Percentiles rank a stretch among this genome's conserved stretches.
Conservation (phyloP, 2,113 vertebrate genomes). For the Silurus asotus region DNA sequence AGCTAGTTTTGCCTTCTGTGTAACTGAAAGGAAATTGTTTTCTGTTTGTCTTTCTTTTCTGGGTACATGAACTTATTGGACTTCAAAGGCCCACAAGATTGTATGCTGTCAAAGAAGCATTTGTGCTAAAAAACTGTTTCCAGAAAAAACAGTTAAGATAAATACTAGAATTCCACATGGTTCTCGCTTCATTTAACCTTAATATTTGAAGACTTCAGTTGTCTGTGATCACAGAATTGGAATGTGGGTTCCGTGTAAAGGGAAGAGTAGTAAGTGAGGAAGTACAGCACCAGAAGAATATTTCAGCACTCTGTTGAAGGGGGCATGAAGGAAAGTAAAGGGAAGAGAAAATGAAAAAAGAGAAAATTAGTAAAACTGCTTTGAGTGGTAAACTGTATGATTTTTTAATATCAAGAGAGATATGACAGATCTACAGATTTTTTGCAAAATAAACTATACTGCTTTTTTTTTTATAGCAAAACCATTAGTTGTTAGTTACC, state of each 20-base stretch:
- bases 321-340: background rate
- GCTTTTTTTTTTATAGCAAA: background rate
- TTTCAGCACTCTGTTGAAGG: slow-evolving; percentile 4
- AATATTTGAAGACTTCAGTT: slow-evolving; percentile 51
- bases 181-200: slow-evolving; percentile 57
- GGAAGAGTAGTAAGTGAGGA: background rate
- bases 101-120: slow-evolving; percentile 34
- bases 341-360: background rate
- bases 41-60: slow-evolving; percentile 41
- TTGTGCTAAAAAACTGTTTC: slow-evolving; percentile 36
- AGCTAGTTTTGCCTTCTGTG: slow-evolving; percentile 50
- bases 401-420: background rate
- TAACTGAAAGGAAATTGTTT: slow-evolving; percentile 30
- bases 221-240: slow-evolving; percentile 50
- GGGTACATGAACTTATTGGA: slow-evolving; percentile 23
- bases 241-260: slow-evolving; percentile 42
- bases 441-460: background rate
- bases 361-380: background rate
- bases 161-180: slow-evolving; percentile 58
- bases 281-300: background rate
- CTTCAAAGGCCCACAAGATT: slow-evolving; percentile 43
- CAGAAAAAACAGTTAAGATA: slow-evolving; percentile 57
- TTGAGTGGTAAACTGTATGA: background rate
- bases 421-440: background rate
- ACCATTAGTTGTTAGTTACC: background rate